These are phyloP conservation scores for Vanessa cardui DNA, from an alignment of 2,888 invertebrate species.

Conservation along the genomic window DNA sequence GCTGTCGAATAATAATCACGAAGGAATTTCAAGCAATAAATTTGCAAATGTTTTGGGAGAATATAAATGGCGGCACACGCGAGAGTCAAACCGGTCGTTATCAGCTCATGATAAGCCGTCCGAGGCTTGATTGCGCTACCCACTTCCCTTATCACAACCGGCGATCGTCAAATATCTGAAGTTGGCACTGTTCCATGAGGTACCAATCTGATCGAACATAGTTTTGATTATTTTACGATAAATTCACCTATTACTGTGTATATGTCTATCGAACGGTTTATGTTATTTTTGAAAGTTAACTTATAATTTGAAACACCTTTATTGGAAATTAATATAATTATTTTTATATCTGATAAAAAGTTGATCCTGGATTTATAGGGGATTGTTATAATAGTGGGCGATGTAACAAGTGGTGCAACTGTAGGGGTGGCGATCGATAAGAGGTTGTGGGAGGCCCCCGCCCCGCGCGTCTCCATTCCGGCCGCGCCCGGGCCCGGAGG, in stretches of 20 bases:
- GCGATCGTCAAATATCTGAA: slow-evolving; percentile 43
- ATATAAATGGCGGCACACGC: slow-evolving; percentile 11
- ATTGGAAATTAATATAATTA: not conserved
- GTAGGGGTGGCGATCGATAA: slow-evolving; percentile 57
- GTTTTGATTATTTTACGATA: slow-evolving; percentile 11
- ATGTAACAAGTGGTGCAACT: slow-evolving; percentile 76
- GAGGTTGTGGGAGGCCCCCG: slow-evolving; percentile 45
- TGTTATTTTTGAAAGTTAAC: no score
- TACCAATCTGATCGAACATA: slow-evolving; percentile 4
- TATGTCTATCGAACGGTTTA: no score
- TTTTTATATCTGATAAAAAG: not conserved
- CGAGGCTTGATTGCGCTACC: slow-evolving; percentile 47
- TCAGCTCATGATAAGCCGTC: slow-evolving; percentile 46
- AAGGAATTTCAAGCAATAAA: slow-evolving; percentile 1
- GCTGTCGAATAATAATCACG: not conserved
- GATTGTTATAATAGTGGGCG: slow-evolving; percentile 45
- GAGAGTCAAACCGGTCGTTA: slow-evolving; percentile 39
- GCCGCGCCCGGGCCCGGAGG: slow-evolving; percentile 31
- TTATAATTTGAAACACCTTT: not conserved
- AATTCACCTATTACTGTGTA: not conserved
- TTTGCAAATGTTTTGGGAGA: slow-evolving; percentile 3
- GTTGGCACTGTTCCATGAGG: slow-evolving; percentile 41
- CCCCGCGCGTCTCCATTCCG: slow-evolving; percentile 43
- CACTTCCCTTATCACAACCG: slow-evolving; percentile 52
- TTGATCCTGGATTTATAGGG: slow-evolving; percentile 5